These are phyloP conservation scores for Drosophila nr. perissopoda DNA, from an alignment of 2,888 invertebrate genomes.

Conservation along the genomic window DNA sequence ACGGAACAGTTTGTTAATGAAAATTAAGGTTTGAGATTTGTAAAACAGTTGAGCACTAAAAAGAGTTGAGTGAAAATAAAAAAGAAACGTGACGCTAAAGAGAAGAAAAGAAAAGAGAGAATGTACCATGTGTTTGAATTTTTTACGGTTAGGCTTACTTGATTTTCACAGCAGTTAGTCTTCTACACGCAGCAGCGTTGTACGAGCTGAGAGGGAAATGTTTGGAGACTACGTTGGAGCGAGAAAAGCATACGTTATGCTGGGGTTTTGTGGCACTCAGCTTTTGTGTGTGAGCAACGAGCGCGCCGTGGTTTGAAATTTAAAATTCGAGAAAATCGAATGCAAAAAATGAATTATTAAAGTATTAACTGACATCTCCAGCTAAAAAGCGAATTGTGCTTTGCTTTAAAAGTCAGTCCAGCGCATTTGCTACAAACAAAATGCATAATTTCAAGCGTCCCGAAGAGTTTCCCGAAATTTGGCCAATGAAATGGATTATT, in stretches of 20 bases:
- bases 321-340: not conserved
- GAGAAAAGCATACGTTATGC: slow-evolving; percentile 2
- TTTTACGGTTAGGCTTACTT: not conserved
- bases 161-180: slow-evolving; percentile 12
- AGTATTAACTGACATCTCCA: not conserved
- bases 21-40: slow-evolving; percentile 59
- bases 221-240: not conserved
- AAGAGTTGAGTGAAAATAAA: slow-evolving; percentile 43
- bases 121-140: slow-evolving; percentile 25
- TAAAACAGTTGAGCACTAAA: slow-evolving; percentile 36
- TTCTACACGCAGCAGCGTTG: not conserved
- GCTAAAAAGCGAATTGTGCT: too few relatives aligned
- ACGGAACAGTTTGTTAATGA: slow-evolving; percentile 67
- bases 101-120: slow-evolving; percentile 59
- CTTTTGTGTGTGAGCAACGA: not conserved
- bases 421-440: not conserved
- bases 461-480: slow-evolving; percentile 5
- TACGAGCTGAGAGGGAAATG: not conserved
- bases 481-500: slow-evolving; percentile 45
- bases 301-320: not conserved
- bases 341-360: not conserved
- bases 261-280: not conserved
- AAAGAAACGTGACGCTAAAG: slow-evolving; percentile 56
- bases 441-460: slow-evolving; percentile 16
- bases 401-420: slow-evolving; percentile 1